A percentile compares a stretch with the other conserved stretches of the same genome.
These are phyloP conservation scores for Mantis religiosa DNA, from an alignment of 2,888 invertebrate species.

Conservation along the genomic window DNA sequence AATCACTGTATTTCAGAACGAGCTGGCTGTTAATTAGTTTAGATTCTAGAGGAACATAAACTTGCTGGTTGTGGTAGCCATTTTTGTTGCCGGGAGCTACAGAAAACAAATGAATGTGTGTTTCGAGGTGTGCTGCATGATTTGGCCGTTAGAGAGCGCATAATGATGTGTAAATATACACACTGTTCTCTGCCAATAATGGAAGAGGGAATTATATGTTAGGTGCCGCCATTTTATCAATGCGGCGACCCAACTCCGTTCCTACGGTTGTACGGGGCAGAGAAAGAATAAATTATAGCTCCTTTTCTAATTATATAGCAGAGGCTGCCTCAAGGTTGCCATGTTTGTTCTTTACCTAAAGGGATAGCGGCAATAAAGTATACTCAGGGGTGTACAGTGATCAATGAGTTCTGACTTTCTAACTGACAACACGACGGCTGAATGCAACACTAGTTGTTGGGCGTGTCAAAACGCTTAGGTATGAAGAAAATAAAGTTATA, in stretches of 20 bases:
- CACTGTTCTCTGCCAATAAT: slow-evolving; percentile 17
- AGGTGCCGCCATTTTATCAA: slow-evolving; percentile 25
- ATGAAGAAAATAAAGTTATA: too few relatives aligned
- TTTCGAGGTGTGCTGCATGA: background rate
- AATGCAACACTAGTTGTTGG: too few relatives aligned
- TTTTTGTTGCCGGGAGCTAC: background rate
- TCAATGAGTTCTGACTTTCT: background rate
- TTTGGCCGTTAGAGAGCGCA: slow-evolving; percentile 17
- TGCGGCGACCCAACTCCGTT: background rate
- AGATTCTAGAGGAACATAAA: background rate
- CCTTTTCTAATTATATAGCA: slow-evolving; percentile 23
- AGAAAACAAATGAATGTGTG: background rate
- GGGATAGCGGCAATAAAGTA: background rate
- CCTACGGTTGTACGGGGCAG: background rate
- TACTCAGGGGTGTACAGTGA: background rate
- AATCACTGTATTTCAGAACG: background rate
- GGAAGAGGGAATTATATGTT: slow-evolving; percentile 19
- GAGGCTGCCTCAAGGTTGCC: background rate
- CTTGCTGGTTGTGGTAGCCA: background rate
- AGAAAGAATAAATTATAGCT: slow-evolving; percentile 20
- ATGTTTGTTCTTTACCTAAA: background rate
- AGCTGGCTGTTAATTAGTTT: background rate
- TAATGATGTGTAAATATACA: slow-evolving; percentile 25
- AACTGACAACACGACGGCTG: too few relatives aligned
- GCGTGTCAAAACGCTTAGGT: too few relatives aligned